phyloP scores from a whole-genome alignment of 2,797 vertebrate species.

The Sebastes variabilis region DNA sequence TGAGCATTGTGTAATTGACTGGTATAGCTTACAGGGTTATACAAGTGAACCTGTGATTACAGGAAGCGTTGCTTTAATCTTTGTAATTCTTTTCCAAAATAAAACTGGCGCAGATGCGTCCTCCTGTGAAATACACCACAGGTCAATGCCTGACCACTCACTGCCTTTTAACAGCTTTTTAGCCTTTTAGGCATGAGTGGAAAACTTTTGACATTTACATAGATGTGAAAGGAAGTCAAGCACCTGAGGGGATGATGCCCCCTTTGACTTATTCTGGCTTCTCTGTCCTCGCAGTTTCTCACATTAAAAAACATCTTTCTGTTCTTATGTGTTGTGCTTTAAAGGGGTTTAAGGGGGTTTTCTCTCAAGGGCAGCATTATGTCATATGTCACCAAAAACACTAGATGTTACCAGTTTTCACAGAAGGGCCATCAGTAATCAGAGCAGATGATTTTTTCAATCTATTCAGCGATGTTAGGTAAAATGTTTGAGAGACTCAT shows the following conservation, averaged over 20 bases:
- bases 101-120: conserved; percentile 11
- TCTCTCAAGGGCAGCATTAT: conserved; percentile 13
- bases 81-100: conserved; percentile 21
- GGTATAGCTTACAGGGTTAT: conserved; percentile 36
- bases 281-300: conserved; percentile 52
- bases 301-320: conserved; percentile 53
- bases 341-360: not conserved
- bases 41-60: conserved; percentile 39
- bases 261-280: conserved; percentile 52
- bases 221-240: conserved; percentile 60
- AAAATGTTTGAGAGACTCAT: not conserved
- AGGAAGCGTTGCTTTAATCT: conserved; percentile 10
- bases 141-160: conserved; percentile 34
- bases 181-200: conserved; percentile 42
- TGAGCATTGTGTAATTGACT: conserved; percentile 61
- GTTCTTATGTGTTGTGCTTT: conserved; percentile 32
- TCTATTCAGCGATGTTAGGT: not conserved
- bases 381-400: not conserved
- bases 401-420: not conserved
- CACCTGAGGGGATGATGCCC: conserved; percentile 47
- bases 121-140: conserved; percentile 32
- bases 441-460: not conserved
- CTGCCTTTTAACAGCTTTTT: conserved; percentile 51
- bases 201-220: conserved; percentile 64
- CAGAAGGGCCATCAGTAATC: not conserved